phyloP scores from a whole-genome alignment of 1,140 invertebrate species.

The Meloidogyne chitwoodi region DNA sequence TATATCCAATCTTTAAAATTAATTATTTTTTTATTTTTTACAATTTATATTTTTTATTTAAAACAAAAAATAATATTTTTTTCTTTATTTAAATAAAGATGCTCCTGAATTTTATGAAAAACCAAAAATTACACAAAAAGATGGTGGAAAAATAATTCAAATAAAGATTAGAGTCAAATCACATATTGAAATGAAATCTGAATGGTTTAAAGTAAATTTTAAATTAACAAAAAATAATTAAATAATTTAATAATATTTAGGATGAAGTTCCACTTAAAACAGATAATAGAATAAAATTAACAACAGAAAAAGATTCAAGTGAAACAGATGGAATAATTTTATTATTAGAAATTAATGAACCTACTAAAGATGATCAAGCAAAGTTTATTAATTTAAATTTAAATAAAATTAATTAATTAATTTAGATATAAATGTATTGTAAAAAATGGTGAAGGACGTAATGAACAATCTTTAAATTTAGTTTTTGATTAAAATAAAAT shows the following conservation, averaged over 20 bases:
- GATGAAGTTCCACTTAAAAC: conserved; percentile 57
- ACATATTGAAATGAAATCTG: conserved; percentile 56
- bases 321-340: conserved; percentile 34
- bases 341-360: conserved; percentile 51
- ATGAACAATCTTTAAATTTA: conserved; percentile 55
- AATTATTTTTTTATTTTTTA: too few relatives aligned
- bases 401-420: not conserved
- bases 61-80: too few relatives aligned
- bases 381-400: conserved; percentile 23
- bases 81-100: conserved; percentile 35
- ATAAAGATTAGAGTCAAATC: conserved; percentile 59
- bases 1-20: too few relatives aligned
- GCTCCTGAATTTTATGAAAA: conserved; percentile 59
- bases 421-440: conserved; percentile 49
- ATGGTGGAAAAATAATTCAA: conserved; percentile 52
- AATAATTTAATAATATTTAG: conserved; percentile 30
- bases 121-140: conserved; percentile 59
- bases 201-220: conserved; percentile 55
- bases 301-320: conserved; percentile 55
- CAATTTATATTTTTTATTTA: too few relatives aligned
- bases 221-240: not conserved
- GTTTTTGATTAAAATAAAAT: conserved; percentile 44
- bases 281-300: conserved; percentile 50
- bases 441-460: conserved; percentile 54
- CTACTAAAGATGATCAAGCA: conserved; percentile 57